A percentile compares a stretch with the other conserved stretches of the same genome.
These are phyloP conservation scores for Creontiades dilutus DNA, from an alignment of 2,888 invertebrate genomes.

Conservation along the genomic window DNA sequence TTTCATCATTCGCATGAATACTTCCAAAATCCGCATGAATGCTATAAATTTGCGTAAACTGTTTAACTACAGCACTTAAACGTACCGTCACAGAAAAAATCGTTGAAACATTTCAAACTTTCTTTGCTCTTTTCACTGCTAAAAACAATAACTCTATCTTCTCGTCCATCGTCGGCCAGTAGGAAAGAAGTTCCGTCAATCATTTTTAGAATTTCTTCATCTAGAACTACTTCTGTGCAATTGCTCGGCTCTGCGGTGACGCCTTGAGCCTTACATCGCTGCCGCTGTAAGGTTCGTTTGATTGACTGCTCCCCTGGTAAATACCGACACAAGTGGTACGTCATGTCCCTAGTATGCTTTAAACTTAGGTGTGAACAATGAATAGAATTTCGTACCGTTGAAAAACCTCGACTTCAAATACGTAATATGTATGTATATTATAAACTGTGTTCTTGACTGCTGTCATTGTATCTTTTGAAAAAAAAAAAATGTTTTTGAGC, in stretches of 20 bases:
- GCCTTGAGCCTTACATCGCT: background rate
- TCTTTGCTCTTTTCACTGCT: background rate
- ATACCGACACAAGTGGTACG: too few relatives aligned
- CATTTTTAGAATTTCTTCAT: background rate
- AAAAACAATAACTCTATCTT: background rate
- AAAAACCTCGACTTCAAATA: too few relatives aligned
- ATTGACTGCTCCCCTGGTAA: too few relatives aligned
- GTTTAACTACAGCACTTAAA: background rate
- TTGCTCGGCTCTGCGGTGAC: background rate
- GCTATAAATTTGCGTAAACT: background rate
- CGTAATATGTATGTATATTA: too few relatives aligned
- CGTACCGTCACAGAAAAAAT: background rate
- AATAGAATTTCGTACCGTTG: too few relatives aligned
- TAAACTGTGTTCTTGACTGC: too few relatives aligned
- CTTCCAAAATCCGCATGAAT: background rate
- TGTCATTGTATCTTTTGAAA: too few relatives aligned
- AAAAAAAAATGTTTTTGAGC: too few relatives aligned
- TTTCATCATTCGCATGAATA: background rate
- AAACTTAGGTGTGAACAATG: too few relatives aligned
- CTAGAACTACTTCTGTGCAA: background rate
- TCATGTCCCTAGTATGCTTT: too few relatives aligned
- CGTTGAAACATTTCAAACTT: background rate
- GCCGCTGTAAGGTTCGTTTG: too few relatives aligned
- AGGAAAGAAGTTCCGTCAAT: background rate
- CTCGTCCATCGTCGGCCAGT: background rate